A percentile compares a stretch with the other conserved stretches of the same genome.
phyloP scores from a whole-genome alignment of 2,113 vertebrate species.

The Lophochroa leadbeateri region DNA sequence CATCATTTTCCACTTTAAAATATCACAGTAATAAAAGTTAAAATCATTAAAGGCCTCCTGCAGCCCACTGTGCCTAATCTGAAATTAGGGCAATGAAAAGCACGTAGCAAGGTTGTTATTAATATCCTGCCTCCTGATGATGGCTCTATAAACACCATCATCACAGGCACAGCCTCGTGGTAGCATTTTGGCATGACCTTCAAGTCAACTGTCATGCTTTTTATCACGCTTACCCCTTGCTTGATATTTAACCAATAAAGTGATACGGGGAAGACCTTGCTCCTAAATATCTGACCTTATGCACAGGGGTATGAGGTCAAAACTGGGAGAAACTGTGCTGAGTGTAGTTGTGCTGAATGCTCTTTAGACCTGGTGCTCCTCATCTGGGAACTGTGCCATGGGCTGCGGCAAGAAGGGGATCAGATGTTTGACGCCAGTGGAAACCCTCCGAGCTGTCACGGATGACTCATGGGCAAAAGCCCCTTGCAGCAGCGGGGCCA shows the following conservation, averaged over 20 bases:
- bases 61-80: not conserved
- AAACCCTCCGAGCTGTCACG: not conserved
- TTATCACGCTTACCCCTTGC: not conserved
- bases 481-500: not conserved
- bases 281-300: not conserved
- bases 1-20: not conserved
- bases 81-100: not conserved
- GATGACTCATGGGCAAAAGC: not conserved
- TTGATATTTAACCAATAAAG: not conserved
- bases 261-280: not conserved
- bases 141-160: not conserved
- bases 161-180: not conserved
- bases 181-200: not conserved
- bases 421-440: not conserved
- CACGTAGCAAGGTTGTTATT: not conserved
- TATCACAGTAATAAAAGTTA: not conserved
- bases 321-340: not conserved
- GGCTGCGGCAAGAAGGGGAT: not conserved
- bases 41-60: not conserved
- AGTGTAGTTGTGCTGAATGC: not conserved
- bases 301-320: not conserved
- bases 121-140: not conserved
- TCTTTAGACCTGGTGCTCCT: not conserved
- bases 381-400: not conserved
- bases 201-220: not conserved